Evolutionary conservation across 23 tunicate genomes (phyloP), one percentile per base, ranked within the genome.

Genomic region (Ascidia mentula): DNA sequence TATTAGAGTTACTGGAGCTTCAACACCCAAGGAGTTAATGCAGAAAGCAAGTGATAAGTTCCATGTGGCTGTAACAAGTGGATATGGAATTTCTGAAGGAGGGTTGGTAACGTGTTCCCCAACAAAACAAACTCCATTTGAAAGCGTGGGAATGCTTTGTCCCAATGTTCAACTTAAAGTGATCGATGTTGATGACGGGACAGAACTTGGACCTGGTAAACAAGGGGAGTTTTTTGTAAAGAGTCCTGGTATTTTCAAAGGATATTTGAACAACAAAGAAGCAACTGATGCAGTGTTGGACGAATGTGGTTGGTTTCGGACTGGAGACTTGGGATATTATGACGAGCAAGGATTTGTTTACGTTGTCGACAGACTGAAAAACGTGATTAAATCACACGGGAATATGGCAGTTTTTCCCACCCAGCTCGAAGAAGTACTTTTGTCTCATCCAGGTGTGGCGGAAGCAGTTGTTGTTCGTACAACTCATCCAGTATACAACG

Each of bases 351-450:
- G 65, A 5, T 3, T 9, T 3, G 2, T 53, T 53, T 53, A 53
- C 24, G 24, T 53, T 1, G 65, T 53, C 24, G 65, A 53, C 65
- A 53, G 15, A 9, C 53, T 42, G 53, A 86, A 79, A 72, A 82
- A 86, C 15, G 32, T 86, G 31, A 86, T 86, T 3, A 86, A 86
- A 40, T 34, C 38, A 22, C 32, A 30, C 18, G 39, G 13, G 6
- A 34, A 34, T 6, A 33, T 70, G 38, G 74, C 74, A 70, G 39
- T 70, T 28, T 70, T 32, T 70, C 74, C 74, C 6, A 6, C 31
- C 38, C 36, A 70, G 13, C 38, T 70, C 9, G 74, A 70, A 70
- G 38, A 35, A 17, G 39, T 70, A 30, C 38, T 70, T 32, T 36
- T 70, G n/a, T 34, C 37, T 32, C 74, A 70, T 70, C 74, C 74